Base-by-base conservation (phyloP, 2,113 vertebrate genomes). In the Apus apus region DNA sequence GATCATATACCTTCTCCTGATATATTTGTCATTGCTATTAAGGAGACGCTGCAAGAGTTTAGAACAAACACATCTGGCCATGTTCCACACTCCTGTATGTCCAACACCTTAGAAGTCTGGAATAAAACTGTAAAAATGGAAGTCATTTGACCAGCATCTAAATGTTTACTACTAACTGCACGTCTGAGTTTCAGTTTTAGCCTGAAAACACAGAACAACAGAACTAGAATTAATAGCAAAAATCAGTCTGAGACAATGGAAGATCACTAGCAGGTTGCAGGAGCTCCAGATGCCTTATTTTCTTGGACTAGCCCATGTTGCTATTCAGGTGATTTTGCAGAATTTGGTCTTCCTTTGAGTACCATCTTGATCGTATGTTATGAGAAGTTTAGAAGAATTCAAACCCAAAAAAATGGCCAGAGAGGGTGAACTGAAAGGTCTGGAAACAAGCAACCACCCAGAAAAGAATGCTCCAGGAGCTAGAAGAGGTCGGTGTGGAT, bases 371-470 rank as follows among this genome's bases (percentile, higher is more conserved):
- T 73, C 15, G 38, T 45, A 40, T 26, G 62, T 87, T 83, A 38
- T 48, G 38, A 85, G 32, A 90, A 58, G 13, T 10, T 16, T 62
- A 15, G 80, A 90, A 70, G 19, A 84, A 85, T 66, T 9, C 23
- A 84, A 86, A 57, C 3, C 3, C 10, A 51, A 62, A 22, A 66
- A 86, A 51, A 89, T 6, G n/a, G 15, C 8, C n/a, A 84, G 26
- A 86, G 8, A 50, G 1, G 3, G 9, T n/a, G 36, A 94, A 62
- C 45, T 23, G 36, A 92, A 80, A 77, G 9, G 10, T 57, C 34
- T 89, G 81, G 60, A 94, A 96, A 95, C 36, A 94, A 93, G 71
- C 74, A 87, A 67, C 48, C 60, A 78, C 3, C 15, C 61, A 94
- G 94, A 48, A 87, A 38, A 34, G 53, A 79, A 91, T 79, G 76